A percentile compares a stretch with the other conserved stretches of the same genome.
These are phyloP conservation scores for Rhineura floridana DNA, from an alignment of 2,113 vertebrate species.

Conservation along the genomic window DNA sequence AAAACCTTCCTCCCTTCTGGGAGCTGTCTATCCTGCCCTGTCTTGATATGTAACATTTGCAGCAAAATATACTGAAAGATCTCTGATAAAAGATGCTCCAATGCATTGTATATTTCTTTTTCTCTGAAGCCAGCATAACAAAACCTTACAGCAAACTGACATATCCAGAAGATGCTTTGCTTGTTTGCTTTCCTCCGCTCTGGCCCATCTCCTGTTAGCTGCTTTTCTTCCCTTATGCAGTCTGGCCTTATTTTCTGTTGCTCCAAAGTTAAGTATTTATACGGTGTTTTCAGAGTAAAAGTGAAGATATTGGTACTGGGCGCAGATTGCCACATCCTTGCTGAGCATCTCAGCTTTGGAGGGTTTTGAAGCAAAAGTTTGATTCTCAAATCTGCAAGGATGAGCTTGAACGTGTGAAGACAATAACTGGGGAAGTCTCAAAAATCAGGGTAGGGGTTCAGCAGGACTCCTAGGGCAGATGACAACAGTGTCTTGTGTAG, in stretches of 20 bases:
- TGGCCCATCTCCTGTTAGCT: not conserved
- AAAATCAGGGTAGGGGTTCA: not conserved
- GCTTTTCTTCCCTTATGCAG: not conserved
- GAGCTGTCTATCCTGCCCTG: not conserved
- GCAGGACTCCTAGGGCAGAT: not conserved
- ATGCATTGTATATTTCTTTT: not conserved
- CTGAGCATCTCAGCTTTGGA: not conserved
- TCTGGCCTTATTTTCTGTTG: not conserved
- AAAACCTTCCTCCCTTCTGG: not conserved
- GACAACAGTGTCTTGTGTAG: too few relatives aligned
- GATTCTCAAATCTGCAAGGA: not conserved
- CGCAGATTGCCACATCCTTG: not conserved
- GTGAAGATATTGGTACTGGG: not conserved
- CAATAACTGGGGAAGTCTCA: not conserved
- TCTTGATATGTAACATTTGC: too few relatives aligned
- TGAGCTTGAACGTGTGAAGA: not conserved
- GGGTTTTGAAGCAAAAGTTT: not conserved
- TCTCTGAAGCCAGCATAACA: not conserved
- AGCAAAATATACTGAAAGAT: too few relatives aligned
- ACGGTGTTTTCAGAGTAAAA: not conserved
- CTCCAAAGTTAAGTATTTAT: too few relatives aligned
- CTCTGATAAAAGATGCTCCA: too few relatives aligned
- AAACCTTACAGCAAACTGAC: not conserved
- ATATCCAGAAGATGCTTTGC: not conserved
- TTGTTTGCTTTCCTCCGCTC: not conserved